A percentile compares a stretch with the other conserved stretches of the same genome.
These are phyloP conservation scores for Piaya cayana DNA, from an alignment of 2,113 vertebrate genomes.

Conservation along the genomic window DNA sequence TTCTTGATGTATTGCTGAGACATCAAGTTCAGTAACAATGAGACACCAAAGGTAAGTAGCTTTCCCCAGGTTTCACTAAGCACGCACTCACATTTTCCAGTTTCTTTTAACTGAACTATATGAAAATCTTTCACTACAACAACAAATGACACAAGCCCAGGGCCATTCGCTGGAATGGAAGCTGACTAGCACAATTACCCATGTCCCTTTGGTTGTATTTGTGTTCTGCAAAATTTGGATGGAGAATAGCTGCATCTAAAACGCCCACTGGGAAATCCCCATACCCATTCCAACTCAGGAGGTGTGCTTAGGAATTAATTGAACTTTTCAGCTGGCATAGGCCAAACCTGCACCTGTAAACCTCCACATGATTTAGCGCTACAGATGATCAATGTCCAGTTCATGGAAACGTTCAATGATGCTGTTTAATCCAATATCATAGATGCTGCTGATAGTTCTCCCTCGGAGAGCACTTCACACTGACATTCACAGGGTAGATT, in stretches of 20 bases:
- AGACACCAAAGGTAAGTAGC: background rate
- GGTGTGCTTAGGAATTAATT: accelerated
- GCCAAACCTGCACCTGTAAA: background rate
- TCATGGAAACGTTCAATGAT: background rate
- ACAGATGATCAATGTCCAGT: background rate
- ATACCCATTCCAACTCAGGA: background rate
- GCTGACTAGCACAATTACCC: background rate
- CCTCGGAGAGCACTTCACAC: background rate
- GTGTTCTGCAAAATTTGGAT: background rate
- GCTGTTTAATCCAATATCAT: background rate
- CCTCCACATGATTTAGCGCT: background rate
- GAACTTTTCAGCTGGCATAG: background rate
- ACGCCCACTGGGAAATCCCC: background rate
- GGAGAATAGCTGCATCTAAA: background rate
- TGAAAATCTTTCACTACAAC: background rate
- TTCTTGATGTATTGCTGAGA: background rate
- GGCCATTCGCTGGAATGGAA: background rate
- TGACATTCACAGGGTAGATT: background rate
- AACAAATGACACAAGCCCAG: background rate
- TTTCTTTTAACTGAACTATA: background rate
- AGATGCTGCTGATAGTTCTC: background rate
- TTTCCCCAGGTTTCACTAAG: background rate
- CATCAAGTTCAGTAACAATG: background rate
- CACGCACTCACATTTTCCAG: accelerated
- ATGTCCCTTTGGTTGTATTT: background rate